phyloP scores from a whole-genome alignment of 2,888 invertebrate species.

The Ethmia dodecea region DNA sequence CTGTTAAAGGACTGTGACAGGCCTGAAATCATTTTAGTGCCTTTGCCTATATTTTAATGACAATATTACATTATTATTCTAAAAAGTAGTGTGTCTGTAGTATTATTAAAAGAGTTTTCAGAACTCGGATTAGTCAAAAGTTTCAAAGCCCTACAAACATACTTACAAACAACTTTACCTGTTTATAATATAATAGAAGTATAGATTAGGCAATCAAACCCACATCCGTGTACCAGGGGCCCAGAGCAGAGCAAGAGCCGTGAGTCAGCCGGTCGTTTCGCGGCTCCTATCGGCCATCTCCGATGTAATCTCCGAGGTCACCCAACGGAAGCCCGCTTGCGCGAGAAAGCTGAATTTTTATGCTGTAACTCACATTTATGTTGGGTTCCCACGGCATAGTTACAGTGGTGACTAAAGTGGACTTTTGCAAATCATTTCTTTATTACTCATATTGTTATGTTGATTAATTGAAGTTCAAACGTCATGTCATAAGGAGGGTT shows the following conservation, averaged over 20 bases:
- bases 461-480: too few species aligned
- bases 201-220: slow-evolving; percentile 3
- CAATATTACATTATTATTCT: too few species aligned
- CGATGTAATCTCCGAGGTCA: slow-evolving; percentile 54
- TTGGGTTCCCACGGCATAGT: slow-evolving; percentile 55
- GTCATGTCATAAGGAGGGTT: not conserved
- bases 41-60: too few species aligned
- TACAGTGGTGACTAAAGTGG: slow-evolving; percentile 13
- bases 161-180: not conserved
- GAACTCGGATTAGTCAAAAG: too few species aligned
- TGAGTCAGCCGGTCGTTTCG: slow-evolving; percentile 50
- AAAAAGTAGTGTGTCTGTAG: too few species aligned
- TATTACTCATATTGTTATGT: not conserved
- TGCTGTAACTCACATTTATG: slow-evolving; percentile 40
- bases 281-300: slow-evolving; percentile 54
- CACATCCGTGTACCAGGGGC: slow-evolving; percentile 16
- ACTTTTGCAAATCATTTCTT: slow-evolving; percentile 2
- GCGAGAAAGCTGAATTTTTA: slow-evolving; percentile 69
- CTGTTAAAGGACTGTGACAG: too few species aligned
- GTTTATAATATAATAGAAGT: too few species aligned
- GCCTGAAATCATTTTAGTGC: too few species aligned
- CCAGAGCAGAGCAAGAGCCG: slow-evolving; percentile 21
- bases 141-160: not conserved
- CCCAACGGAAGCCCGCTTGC: slow-evolving; percentile 59
- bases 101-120: too few species aligned